phyloP scores from a whole-genome alignment of 1,140 invertebrate genomes.

The Paraescarpia echinospica region DNA sequence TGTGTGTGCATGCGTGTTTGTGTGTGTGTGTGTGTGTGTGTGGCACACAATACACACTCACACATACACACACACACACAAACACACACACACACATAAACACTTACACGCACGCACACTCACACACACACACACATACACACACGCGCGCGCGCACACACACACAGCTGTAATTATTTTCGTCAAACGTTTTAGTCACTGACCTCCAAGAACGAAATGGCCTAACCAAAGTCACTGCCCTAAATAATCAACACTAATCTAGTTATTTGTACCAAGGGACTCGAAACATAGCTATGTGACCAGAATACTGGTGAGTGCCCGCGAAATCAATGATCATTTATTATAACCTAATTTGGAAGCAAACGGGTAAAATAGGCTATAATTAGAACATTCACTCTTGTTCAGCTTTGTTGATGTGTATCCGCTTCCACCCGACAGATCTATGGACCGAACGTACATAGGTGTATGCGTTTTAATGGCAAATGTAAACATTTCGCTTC shows the following conservation, averaged over 20 bases:
- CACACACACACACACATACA: not conserved
- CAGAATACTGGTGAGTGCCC: not conserved
- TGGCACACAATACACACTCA: not conserved
- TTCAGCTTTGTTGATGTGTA: not conserved
- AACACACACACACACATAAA: too few relatives aligned
- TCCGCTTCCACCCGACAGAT: not conserved
- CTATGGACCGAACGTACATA: not conserved
- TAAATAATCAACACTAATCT: not conserved
- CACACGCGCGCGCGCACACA: constrained; percentile 2
- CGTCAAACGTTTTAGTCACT: not conserved
- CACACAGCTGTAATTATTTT: not conserved
- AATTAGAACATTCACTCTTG: not conserved
- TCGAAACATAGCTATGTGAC: not conserved
- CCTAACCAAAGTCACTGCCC: not conserved
- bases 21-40: not conserved
- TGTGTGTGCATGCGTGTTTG: too few relatives aligned
- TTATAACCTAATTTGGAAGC: not conserved
- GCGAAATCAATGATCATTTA: not conserved
- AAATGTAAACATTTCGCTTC: not conserved
- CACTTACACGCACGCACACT: not conserved
- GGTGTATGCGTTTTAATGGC: not conserved
- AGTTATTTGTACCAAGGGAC: not conserved
- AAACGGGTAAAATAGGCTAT: not conserved
- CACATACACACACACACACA: too few relatives aligned
- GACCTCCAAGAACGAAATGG: not conserved